Evolutionary conservation across 2,113 vertebrate species (phyloP), one percentile per base, ranked within the genome.

Genomic region (Tyrannus savana): DNA sequence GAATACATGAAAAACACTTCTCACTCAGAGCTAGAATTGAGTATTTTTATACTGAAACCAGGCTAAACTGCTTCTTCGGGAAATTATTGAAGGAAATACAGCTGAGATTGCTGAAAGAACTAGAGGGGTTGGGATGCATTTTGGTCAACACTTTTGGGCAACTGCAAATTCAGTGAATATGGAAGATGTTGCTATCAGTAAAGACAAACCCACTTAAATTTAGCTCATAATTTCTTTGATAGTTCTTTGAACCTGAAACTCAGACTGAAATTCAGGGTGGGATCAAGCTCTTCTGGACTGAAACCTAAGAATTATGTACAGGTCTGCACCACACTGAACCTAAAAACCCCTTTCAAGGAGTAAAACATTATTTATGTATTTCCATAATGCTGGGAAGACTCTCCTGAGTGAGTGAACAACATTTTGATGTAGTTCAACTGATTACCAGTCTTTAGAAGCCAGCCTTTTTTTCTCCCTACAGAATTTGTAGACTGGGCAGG

Each of bases 1-100:
- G 68, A 93, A 91, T 71, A 83, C 12, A 77, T 37, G 55, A 93
- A 95, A 95, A 72, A 10, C 14, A 66, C 24, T 71, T 85, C 83
- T 81, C 49, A 84, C 28, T 78, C 52, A 52, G 27, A 58, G 39
- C 33, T 44, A n/a, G 33, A 90, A 39, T 2, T 63, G 64, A 87
- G 0, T 89, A 80, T 93, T 95, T 95, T 94, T 87, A 27, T 49
- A 64, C 52, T 52, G 66, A 88, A 94, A 91, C 55, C 31, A 80
- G 58, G 35, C 63, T 85, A 62, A 96, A 77, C 52, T 69, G 66
- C 86, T 90, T 93, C 59, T 89, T 88, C 41, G 58, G 59, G 27
- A 82, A 94, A 69, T 68, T 56, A 77, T 56, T 59, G 67, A 62
- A 76, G 52, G 52, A 73, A 86, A 67, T 33, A 63, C 25, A 89